These are phyloP conservation scores for Ornithoptera alexandrae DNA, from an alignment of 2,888 invertebrate genomes.

Conservation along the genomic window DNA sequence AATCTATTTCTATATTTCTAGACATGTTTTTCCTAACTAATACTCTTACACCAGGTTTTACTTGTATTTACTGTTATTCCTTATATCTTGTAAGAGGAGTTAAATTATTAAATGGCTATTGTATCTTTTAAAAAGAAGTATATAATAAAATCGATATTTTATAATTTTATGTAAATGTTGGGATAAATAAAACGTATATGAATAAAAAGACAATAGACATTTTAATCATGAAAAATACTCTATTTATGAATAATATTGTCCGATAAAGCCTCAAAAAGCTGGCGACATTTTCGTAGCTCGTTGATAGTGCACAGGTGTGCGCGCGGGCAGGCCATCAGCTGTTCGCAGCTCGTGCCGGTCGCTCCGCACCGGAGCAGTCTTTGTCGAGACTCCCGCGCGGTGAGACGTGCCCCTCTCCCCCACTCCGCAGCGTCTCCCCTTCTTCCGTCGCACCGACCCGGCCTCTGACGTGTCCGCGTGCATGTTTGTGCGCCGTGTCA, in stretches of 20 bases:
- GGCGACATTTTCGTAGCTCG: slow-evolving; percentile 17
- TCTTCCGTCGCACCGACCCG: not conserved
- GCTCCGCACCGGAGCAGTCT: slow-evolving; percentile 49
- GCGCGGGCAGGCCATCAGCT: slow-evolving; percentile 68
- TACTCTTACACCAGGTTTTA: too few species aligned
- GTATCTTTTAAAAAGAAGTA: too few species aligned
- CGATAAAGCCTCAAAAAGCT: slow-evolving; percentile 4
- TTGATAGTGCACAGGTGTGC: slow-evolving; percentile 67
- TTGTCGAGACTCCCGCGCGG: slow-evolving; percentile 63
- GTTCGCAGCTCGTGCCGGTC: slow-evolving; percentile 55
- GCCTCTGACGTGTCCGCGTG: slow-evolving; percentile 57
- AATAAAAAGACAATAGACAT: too few species aligned
- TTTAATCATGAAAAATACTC: too few species aligned
- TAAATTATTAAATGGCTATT: too few species aligned
- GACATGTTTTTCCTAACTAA: too few species aligned
- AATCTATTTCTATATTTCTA: too few species aligned
- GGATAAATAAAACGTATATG: too few species aligned
- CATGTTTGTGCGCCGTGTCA: slow-evolving; percentile 66
- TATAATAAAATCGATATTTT: too few species aligned
- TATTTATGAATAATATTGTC: slow-evolving; percentile 4
- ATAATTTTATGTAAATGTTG: too few species aligned
- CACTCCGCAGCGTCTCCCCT: slow-evolving; percentile 35
- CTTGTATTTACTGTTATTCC: too few species aligned
- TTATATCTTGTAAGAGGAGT: too few species aligned
- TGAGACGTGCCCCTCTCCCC: slow-evolving; percentile 54